Conservation (phyloP, 2,888 invertebrate genomes). For the Cosmia pyralina region DNA sequence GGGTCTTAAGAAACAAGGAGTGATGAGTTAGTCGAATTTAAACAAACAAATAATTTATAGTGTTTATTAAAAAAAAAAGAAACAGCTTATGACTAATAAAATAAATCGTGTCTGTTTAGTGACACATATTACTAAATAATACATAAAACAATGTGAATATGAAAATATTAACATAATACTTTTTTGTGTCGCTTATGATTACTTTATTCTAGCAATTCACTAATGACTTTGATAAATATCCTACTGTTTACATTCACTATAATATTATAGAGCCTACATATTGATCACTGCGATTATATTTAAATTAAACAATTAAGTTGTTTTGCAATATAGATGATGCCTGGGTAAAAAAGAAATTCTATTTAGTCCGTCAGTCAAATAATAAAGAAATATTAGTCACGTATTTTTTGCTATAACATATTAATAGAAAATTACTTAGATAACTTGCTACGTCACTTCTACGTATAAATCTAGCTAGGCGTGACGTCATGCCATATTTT, state of each 20-base stretch:
- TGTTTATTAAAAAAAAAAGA: slow-evolving; percentile 72
- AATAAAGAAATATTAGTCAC: no score
- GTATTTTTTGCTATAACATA: no score
- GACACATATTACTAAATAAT: slow-evolving; percentile 42
- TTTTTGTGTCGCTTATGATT: slow-evolving; percentile 48
- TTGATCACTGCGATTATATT: slow-evolving; percentile 41
- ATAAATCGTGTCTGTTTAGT: slow-evolving; percentile 38
- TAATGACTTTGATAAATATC: slow-evolving; percentile 61
- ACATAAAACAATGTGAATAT: slow-evolving; percentile 49
- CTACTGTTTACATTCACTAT: slow-evolving; percentile 48
- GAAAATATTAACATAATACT: slow-evolving; percentile 54
- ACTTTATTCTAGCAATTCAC: slow-evolving; percentile 65
- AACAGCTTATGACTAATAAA: slow-evolving; percentile 71
- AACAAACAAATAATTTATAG: slow-evolving; percentile 40
- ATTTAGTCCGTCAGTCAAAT: no score
- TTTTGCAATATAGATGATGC: background rate
- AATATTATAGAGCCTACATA: slow-evolving; percentile 41
- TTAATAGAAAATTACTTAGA: no score
- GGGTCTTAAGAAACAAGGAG: background rate
- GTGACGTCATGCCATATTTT: no score
- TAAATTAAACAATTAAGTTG: slow-evolving; percentile 7
- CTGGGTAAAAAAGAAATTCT: no score
- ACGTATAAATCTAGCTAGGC: no score
- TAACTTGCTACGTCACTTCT: no score
- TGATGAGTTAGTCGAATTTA: background rate